Evolutionary conservation across 2,797 vertebrate genomes (phyloP).

Genomic region (Vireo griseus): DNA sequence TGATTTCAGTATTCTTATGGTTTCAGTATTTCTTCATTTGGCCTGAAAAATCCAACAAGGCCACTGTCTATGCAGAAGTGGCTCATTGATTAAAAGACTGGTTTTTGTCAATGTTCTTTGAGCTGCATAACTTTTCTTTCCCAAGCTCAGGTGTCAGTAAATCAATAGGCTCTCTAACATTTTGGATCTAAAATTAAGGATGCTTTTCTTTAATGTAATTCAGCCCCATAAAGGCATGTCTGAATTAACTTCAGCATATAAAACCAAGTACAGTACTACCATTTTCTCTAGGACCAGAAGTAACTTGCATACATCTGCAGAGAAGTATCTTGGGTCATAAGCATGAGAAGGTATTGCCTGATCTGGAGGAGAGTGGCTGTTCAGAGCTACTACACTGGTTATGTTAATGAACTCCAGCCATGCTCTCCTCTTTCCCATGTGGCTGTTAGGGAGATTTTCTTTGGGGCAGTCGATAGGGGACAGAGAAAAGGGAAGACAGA

Average conservation of each 20-base stretch:
- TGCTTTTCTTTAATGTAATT: background rate
- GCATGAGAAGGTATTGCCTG: rapidly evolving
- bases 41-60: background rate
- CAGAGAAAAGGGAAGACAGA: background rate
- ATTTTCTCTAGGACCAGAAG: background rate
- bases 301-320: background rate
- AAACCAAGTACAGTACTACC: background rate
- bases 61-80: background rate
- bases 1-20: background rate
- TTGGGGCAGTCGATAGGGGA: background rate
- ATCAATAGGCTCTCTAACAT: background rate
- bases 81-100: background rate
- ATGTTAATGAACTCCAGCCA: background rate
- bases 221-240: background rate
- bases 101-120: background rate
- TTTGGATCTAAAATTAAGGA: background rate
- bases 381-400: background rate
- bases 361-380: background rate
- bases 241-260: background rate
- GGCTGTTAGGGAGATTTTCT: background rate
- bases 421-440: background rate
- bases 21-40: background rate
- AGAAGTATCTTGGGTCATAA: background rate
- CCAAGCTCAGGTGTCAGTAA: background rate
- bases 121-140: background rate